These are phyloP conservation scores for Rhineura floridana DNA, from an alignment of 2,113 vertebrate species.

Conservation along the genomic window DNA sequence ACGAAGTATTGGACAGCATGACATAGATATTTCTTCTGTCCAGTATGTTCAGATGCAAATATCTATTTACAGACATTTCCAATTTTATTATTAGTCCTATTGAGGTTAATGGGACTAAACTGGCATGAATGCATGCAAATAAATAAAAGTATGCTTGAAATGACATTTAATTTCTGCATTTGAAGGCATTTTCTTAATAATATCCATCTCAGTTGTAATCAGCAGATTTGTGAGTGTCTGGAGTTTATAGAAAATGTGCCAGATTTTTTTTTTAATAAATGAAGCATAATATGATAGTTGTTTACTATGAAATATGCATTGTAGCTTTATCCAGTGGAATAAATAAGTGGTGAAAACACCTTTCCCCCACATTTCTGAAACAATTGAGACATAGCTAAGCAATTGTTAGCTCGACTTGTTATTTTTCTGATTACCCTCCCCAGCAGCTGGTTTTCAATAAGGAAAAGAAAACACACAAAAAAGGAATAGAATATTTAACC, in stretches of 20 bases:
- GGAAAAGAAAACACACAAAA: neutral
- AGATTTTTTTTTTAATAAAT: neutral
- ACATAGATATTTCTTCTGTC: neutral
- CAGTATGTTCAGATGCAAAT: neutral
- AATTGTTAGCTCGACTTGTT: conserved; percentile 57
- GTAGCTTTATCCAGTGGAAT: neutral
- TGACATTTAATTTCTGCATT: neutral
- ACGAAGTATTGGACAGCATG: neutral
- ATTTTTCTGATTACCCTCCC: neutral
- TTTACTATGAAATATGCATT: neutral
- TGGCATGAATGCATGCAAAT: neutral
- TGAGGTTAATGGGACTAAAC: neutral
- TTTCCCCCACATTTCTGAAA: neutral
- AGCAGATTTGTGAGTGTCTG: neutral
- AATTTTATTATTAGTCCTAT: no score
- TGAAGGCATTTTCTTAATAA: neutral
- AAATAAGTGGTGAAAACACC: neutral
- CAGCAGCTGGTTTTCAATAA: neutral
- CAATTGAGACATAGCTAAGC: neutral
- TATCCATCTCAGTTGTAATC: neutral
- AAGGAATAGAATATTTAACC: neutral
- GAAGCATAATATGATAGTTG: neutral
- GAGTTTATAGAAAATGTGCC: neutral
- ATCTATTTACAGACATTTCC: neutral
- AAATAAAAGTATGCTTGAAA: neutral